These are phyloP conservation scores for Parelbella ahira DNA, from an alignment of 2,888 invertebrate species.

Conservation along the genomic window DNA sequence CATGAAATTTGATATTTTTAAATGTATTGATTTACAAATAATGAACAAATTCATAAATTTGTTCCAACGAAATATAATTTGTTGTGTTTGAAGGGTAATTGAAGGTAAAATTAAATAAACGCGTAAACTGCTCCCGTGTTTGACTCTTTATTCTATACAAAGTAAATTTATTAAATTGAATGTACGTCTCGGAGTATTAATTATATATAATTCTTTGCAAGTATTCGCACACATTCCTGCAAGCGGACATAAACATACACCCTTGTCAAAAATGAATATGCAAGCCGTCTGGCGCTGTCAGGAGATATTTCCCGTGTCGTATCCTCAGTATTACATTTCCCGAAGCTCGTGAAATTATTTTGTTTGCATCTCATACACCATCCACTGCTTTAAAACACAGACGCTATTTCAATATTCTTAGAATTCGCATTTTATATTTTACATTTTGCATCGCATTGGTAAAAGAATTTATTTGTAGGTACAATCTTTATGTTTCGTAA, in stretches of 20 bases:
- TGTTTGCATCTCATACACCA: conserved; percentile 9
- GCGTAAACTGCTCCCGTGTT: no score
- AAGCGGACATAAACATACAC: conserved; percentile 1
- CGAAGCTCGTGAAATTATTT: conserved; percentile 8
- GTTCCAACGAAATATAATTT: no score
- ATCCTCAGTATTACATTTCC: conserved; percentile 16
- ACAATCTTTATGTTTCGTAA: no score
- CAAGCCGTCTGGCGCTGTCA: conserved; percentile 1
- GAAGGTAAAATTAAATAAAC: no score
- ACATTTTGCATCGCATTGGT: not conserved
- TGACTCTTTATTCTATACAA: no score
- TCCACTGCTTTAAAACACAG: conserved; percentile 2
- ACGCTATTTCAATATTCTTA: conserved; percentile 18
- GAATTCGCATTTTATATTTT: conserved; percentile 12
- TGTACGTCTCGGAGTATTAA: no score
- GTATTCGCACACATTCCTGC: no score
- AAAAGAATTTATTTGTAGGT: no score
- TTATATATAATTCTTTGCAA: no score
- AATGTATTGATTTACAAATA: not conserved
- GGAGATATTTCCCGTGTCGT: conserved; percentile 9
- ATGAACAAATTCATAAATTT: no score
- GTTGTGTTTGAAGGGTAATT: no score
- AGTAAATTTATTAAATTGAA: no score
- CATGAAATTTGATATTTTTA: conserved; percentile 6
- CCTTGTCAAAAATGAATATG: conserved; percentile 18